Evolutionary conservation across 1,140 invertebrate species (phyloP).

Genomic region (Anastatus disparis): DNA sequence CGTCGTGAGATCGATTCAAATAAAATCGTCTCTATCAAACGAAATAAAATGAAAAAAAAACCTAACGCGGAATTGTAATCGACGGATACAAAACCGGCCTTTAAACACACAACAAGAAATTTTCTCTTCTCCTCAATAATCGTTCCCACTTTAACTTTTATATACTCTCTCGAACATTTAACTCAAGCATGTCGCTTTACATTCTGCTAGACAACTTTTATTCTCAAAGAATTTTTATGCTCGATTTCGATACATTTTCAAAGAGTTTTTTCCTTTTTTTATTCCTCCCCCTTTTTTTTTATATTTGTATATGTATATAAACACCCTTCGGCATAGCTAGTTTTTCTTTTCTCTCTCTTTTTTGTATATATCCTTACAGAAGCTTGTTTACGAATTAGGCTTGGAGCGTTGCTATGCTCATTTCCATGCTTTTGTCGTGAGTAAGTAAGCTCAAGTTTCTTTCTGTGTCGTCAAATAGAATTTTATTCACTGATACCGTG

Average conservation of each 20-base stretch:
- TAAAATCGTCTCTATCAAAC: neutral
- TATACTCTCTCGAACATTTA: slow-evolving; percentile 30
- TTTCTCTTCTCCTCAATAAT: slow-evolving; percentile 25
- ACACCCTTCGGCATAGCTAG: neutral
- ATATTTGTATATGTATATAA: neutral
- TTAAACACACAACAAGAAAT: neutral
- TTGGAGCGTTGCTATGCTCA: slow-evolving; percentile 17
- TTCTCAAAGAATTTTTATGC: neutral
- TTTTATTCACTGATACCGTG: slow-evolving; percentile 10
- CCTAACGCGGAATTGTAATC: neutral
- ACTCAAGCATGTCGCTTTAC: slow-evolving; percentile 3
- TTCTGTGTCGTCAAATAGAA: slow-evolving; percentile 40
- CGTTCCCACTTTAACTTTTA: slow-evolving; percentile 29
- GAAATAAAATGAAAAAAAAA: neutral
- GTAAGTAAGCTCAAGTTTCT: neutral
- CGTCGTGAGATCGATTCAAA: neutral
- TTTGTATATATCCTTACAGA: slow-evolving; percentile 12
- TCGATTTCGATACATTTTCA: slow-evolving; percentile 13
- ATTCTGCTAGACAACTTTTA: neutral
- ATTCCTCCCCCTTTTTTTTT: neutral
- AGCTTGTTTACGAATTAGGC: slow-evolving; percentile 38
- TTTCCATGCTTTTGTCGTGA: slow-evolving; percentile 42
- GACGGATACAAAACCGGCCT: slow-evolving; percentile 32
- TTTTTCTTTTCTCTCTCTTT: neutral
- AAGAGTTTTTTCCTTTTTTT: neutral